These are phyloP conservation scores for Pavo muticus DNA, from an alignment of 2,113 vertebrate genomes.

Conservation along the genomic window DNA sequence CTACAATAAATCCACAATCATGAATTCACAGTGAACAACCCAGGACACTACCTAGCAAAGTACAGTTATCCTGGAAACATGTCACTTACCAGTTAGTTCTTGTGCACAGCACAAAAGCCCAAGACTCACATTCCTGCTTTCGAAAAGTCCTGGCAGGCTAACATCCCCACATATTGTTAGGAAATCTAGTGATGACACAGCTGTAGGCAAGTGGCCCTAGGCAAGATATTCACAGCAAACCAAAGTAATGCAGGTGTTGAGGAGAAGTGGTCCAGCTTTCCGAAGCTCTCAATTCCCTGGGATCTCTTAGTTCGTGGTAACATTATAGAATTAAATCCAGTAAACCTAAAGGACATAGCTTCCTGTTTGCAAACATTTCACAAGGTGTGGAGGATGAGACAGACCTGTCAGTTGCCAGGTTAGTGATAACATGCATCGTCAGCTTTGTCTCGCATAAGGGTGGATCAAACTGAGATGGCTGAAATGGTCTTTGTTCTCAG, in stretches of 20 bases:
- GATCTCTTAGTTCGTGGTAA: background rate
- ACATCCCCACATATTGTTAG: background rate
- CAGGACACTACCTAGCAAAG: fast-evolving
- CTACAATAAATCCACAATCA: background rate
- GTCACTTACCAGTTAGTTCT: background rate
- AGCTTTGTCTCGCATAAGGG: background rate
- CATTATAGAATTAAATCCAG: background rate
- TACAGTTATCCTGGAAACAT: background rate
- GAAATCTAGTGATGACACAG: background rate
- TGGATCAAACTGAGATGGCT: background rate
- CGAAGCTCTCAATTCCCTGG: background rate
- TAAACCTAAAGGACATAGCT: background rate
- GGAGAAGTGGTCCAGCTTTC: background rate
- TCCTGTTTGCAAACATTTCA: background rate
- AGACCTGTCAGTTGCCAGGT: background rate
- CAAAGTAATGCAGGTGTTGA: background rate
- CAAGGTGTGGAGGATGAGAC: background rate
- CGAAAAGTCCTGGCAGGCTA: background rate
- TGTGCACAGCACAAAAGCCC: background rate
- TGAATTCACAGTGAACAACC: background rate
- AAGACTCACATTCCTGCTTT: background rate
- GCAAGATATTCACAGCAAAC: background rate
- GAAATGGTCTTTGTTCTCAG: background rate
- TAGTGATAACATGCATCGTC: background rate
- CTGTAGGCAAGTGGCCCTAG: background rate